A percentile compares a stretch with the other conserved stretches of the same genome.
These are phyloP conservation scores for Anguilla megastoma DNA, from an alignment of 2,797 vertebrate species.

Conservation along the genomic window DNA sequence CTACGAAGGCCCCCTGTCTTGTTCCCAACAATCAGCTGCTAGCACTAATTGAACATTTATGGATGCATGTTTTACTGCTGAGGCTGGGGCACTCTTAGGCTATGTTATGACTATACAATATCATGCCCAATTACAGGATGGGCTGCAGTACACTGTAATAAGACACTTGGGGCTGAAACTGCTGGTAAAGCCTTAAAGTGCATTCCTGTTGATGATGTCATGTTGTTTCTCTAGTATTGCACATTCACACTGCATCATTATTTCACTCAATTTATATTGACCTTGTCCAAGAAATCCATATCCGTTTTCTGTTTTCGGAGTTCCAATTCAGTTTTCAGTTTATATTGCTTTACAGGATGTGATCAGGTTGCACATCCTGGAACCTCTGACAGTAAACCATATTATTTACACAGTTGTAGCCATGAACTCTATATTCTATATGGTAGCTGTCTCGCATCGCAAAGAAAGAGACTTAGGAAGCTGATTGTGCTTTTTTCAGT, in stretches of 20 bases:
- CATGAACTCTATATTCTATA: not conserved
- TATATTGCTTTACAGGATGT: slow-evolving; percentile 5
- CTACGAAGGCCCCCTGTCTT: not conserved
- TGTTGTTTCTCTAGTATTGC: not conserved
- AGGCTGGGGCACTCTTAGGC: not conserved
- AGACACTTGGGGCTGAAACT: not conserved
- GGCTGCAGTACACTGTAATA: not conserved
- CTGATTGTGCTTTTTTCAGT: not conserved
- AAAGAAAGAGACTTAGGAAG: not conserved
- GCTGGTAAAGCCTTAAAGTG: not conserved
- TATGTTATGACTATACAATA: not conserved
- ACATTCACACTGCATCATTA: not conserved
- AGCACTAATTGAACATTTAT: not conserved
- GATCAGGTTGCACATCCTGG: slow-evolving; percentile 1
- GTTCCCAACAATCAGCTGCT: not conserved
- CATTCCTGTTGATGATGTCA: not conserved
- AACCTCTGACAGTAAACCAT: not conserved
- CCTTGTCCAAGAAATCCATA: slow-evolving; percentile 2
- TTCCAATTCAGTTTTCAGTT: not conserved
- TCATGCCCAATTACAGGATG: not conserved
- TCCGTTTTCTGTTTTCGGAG: not conserved
- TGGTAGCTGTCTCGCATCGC: not conserved
- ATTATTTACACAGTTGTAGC: not conserved
- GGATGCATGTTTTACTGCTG: not conserved
- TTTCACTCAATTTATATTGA: slow-evolving; percentile 7